Base-by-base conservation (phyloP, 1,140 invertebrate species). In the Ruditapes philippinarum region DNA sequence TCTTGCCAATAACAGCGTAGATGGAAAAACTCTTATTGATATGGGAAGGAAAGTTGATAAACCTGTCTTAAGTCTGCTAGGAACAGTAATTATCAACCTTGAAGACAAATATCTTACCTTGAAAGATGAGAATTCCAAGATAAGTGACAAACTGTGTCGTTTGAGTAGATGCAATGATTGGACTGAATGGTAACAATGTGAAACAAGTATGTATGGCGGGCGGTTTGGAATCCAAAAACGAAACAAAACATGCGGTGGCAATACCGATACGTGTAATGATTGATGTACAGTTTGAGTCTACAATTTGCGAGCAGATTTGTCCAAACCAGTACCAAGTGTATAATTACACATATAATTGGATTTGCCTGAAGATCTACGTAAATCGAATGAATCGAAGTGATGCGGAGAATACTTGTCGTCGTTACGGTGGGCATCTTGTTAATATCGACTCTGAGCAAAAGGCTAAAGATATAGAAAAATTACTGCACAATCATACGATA, bases 371-470 rank as follows among this genome's bases (percentile, higher is more conserved):
- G 49, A 19, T 74, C 22, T 74, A 74, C n/a, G 2, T 25, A 12
- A 25, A 25, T 12, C 12, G 28, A 5, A 42, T 28, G 25, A 38
- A 74, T 9, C 19, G 70, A 38, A n/a, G 49, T 14, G 40, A 74
- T 12, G 70, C 70, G 9, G 70, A 74, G 40, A 49, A 74, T 22
- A 25, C 14, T 11, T 74, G 70, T 45, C 38, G 4, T 7, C 17
- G 14, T 7, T 38, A 74, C 25, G 40, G 40, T 4, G 70, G 70
- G 22, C 70, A 74, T 74, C 70, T 74, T 74, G 70, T 74, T 22
- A 74, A 74, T 25, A 49, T 74, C 14, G 70, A 74, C 40, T 42
- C 38, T 45, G n/a, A 2, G 19, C 1, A 2, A 1, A 74, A 74
- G 49, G 38, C 22, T 25, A 22, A 45, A 0, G 70, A 74, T 14